phyloP scores from a whole-genome alignment of 2,888 invertebrate species.

The Lepidonotus clava region DNA sequence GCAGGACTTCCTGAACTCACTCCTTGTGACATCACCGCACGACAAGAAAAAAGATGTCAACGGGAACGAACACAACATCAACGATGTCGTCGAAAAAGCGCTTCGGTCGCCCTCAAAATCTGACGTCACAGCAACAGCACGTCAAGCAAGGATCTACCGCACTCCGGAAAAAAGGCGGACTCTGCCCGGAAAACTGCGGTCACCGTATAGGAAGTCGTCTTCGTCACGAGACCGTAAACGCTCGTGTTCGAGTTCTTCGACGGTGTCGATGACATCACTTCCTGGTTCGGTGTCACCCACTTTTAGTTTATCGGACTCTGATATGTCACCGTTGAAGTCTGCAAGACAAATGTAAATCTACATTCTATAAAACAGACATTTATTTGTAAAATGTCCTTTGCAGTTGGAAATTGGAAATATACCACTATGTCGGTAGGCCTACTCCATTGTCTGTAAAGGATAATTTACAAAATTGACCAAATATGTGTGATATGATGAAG shows the following conservation, averaged over 20 bases:
- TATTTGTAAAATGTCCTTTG: too few relatives aligned
- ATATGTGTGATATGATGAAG: too few relatives aligned
- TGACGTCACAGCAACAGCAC: too few relatives aligned
- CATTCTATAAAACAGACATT: too few relatives aligned
- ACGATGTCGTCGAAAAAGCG: background rate
- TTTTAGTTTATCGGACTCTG: background rate
- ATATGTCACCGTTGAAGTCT: conserved; percentile 11
- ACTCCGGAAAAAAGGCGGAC: conserved; percentile 7
- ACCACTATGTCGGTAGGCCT: too few relatives aligned
- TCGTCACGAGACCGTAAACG: background rate
- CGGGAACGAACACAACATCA: too few relatives aligned
- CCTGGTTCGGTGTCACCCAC: background rate
- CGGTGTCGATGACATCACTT: background rate
- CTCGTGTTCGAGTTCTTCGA: background rate
- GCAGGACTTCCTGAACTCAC: background rate
- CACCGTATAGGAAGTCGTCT: background rate
- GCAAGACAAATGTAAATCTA: conserved; percentile 34
- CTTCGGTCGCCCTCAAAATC: too few relatives aligned
- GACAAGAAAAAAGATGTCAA: background rate
- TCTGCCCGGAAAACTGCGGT: background rate
- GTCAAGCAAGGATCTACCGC: too few relatives aligned
- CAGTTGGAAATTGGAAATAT: too few relatives aligned
- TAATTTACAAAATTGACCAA: too few relatives aligned
- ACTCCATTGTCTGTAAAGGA: too few relatives aligned
- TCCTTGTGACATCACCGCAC: conserved; percentile 58